Evolutionary conservation across 2,888 invertebrate genomes (phyloP).

Genomic region (Ennomos fuscantarius): DNA sequence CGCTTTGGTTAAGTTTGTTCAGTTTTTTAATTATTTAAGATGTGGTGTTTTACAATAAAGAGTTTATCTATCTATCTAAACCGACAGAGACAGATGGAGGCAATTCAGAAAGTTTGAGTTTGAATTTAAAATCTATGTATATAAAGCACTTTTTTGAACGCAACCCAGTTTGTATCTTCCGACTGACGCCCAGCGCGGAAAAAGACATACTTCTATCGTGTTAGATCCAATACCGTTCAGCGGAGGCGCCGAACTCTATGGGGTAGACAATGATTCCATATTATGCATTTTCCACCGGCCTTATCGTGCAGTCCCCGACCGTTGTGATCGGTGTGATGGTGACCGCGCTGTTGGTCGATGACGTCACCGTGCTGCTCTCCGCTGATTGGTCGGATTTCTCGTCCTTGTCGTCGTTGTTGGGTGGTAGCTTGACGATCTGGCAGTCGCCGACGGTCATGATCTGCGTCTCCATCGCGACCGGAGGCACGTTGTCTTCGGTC

Average conservation of each 20-base stretch:
- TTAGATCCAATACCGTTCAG: slow-evolving; percentile 25
- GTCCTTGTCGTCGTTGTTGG: slow-evolving; percentile 61
- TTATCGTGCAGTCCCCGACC: slow-evolving; percentile 80
- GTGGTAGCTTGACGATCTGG: slow-evolving; percentile 78
- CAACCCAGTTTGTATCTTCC: not conserved
- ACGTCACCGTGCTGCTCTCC: slow-evolving; percentile 51
- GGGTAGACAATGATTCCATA: slow-evolving; percentile 59
- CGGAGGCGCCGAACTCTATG: slow-evolving; percentile 37
- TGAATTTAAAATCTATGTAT: no score
- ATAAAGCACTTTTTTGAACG: no score
- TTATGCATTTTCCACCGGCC: slow-evolving; percentile 78
- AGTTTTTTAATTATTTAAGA: no score
- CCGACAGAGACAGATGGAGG: no score
- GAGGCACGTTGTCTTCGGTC: slow-evolving; percentile 66
- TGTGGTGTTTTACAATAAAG: no score
- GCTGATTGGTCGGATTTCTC: slow-evolving; percentile 57
- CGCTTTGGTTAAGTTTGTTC: no score
- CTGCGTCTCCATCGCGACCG: slow-evolving; percentile 70
- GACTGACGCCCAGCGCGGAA: slow-evolving; percentile 5
- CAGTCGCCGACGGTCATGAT: slow-evolving; percentile 83
- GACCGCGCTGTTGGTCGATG: slow-evolving; percentile 68
- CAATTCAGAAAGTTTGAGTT: no score
- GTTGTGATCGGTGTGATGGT: slow-evolving; percentile 79
- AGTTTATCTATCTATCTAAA: no score
- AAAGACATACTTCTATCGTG: slow-evolving; percentile 2